Conservation (phyloP, 2,888 invertebrate species). For the Sinodicranocentrus sp. region DNA sequence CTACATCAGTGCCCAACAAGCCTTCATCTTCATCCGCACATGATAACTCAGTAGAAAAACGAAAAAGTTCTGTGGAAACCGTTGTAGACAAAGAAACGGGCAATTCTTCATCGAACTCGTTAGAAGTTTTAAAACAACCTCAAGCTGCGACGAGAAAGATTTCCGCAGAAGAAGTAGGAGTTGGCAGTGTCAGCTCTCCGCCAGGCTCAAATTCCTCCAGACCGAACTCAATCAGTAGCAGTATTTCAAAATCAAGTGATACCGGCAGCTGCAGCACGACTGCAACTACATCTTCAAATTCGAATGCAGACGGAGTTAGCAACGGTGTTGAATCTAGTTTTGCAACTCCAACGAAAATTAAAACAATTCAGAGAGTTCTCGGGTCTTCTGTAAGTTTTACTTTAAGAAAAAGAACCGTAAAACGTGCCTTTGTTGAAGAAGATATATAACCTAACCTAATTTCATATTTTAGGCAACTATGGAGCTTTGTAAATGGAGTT, state of each 20-base stretch:
- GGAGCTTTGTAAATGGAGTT: conserved; percentile 74
- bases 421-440: background rate
- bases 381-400: conserved; percentile 72
- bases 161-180: conserved; percentile 28
- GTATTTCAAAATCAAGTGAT: conserved; percentile 53
- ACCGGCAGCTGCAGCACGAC: conserved; percentile 24
- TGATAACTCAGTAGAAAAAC: too few species aligned
- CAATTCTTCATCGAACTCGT: too few species aligned
- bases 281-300: background rate
- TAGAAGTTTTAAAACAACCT: too few species aligned
- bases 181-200: background rate
- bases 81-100: too few species aligned
- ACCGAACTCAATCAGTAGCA: conserved; percentile 62
- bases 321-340: background rate
- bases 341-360: conserved; percentile 72
- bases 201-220: conserved; percentile 36
- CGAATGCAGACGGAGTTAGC: background rate
- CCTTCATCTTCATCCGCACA: too few species aligned
- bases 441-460: background rate
- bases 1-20: too few species aligned
- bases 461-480: conserved; percentile 66
- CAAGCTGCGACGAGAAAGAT: conserved; percentile 16
- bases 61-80: too few species aligned
- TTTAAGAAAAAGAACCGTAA: too few species aligned
- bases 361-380: conserved; percentile 74